Conservation (phyloP, 2,797 vertebrate species). For the Sebastes oblongus region DNA sequence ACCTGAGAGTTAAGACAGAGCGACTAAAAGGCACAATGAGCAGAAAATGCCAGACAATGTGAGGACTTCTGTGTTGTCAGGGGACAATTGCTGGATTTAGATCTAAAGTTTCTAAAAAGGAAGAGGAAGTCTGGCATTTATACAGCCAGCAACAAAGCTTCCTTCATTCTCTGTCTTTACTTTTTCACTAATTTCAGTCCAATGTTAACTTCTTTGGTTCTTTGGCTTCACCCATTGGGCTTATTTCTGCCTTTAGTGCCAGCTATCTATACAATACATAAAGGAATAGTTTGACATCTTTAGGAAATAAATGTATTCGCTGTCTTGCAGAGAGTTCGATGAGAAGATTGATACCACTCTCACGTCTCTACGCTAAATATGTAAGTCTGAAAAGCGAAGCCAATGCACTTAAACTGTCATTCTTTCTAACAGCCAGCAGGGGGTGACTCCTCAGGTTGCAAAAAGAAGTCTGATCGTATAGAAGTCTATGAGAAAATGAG, state of each 20-base stretch:
- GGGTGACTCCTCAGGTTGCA: no score
- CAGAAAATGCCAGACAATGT: neutral
- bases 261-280: neutral
- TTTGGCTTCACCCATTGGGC: neutral
- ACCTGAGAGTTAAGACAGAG: constrained; percentile 4
- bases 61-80: neutral
- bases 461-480: no score
- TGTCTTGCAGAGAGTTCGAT: neutral
- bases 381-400: no score
- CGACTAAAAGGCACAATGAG: neutral
- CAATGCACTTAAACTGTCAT: no score
- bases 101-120: neutral
- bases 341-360: neutral
- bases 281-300: neutral
- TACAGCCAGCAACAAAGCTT: neutral
- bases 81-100: constrained; percentile 26
- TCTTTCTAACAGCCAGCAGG: no score
- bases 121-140: neutral
- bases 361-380: no score
- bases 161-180: neutral
- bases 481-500: no score
- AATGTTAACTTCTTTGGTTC: neutral
- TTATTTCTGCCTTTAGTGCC: neutral
- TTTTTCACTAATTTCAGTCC: neutral
- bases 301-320: neutral